Evolutionary conservation across 2,888 invertebrate species (phyloP).

Genomic region (Halictus ligatus): DNA sequence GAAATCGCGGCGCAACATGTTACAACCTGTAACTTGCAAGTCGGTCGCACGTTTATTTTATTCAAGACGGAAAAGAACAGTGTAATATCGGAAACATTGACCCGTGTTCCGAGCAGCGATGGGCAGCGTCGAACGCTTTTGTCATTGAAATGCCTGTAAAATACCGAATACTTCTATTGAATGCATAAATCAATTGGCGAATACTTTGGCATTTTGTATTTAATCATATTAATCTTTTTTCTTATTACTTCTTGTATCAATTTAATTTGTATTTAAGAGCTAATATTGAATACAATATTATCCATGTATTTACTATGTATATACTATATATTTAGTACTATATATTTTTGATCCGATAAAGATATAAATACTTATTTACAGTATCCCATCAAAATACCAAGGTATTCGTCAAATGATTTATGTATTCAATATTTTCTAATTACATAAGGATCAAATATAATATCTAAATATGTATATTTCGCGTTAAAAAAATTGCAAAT

Average conservation of each 20-base stretch:
- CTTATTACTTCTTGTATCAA: neutral
- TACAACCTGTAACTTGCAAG: neutral
- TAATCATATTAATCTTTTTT: too few relatives aligned
- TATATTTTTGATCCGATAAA: neutral
- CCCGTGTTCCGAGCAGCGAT: neutral
- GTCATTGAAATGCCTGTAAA: neutral
- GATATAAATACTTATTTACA: neutral
- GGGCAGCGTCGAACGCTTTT: neutral
- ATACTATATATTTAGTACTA: neutral
- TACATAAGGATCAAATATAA: too few relatives aligned
- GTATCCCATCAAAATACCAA: too few relatives aligned
- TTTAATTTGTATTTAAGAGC: neutral
- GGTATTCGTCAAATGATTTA: too few relatives aligned
- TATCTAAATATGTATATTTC: too few relatives aligned
- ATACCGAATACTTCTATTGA: neutral
- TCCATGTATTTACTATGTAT: too few relatives aligned
- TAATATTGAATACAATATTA: too few relatives aligned
- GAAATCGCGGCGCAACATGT: conserved; percentile 2
- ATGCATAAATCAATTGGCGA: neutral
- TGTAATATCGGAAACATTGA: neutral
- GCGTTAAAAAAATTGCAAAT: too few relatives aligned
- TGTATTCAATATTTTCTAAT: too few relatives aligned
- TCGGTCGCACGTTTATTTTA: conserved; percentile 20
- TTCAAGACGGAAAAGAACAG: neutral
- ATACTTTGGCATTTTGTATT: neutral